Base-by-base conservation (phyloP, 1,140 invertebrate species). In the Orussus abietinus region DNA sequence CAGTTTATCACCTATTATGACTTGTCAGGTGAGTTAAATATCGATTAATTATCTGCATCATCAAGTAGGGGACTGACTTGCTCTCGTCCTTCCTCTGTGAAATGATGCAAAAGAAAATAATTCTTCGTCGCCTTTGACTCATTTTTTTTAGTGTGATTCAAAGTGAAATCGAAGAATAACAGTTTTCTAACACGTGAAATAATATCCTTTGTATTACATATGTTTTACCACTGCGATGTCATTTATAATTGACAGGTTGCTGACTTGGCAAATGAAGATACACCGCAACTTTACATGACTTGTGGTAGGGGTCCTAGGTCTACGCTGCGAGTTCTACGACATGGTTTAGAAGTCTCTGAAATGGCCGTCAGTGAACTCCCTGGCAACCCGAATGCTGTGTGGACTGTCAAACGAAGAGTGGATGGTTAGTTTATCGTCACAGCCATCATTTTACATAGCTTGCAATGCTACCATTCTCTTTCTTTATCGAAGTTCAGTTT, bases 331-430 rank as follows among this genome's bases (percentile, higher is more conserved):
- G 92, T 99, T 1, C 73, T 99, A 3, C 80, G 96, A 29, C 97
- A 99, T 73, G 97, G 97, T 58, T 75, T 99, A 9, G 96, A 99
- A 79, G 95, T 90, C 2, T 93, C 94, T 0, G 97, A 99, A 75
- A 99, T 99, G 96, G 97, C 96, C 54, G 95, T 99, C 3, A 98
- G 95, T 32, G 96, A 99, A 72, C 74, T 99, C 47, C 97, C 97
- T 9, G 96, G 96, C 67, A 98, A 96, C 69, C 97, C 97, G 6
- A 99, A 97, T 77, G 96, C 96, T 60, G 97, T 99, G 4, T 99
- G 97, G 97, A 99, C 97, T 20, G 96, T 99, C 1, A 96, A 97
- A 69, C 82, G 88, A 64, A 85, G 92, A 70, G 82, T 88, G 64
- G 96, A 99, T 78, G 94, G 92, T 95, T 74, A 83, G 80, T 80